Evolutionary conservation across 2,888 invertebrate species (phyloP), one percentile per base, ranked within the genome.

Genomic region (Trissonchulus latispiculum): DNA sequence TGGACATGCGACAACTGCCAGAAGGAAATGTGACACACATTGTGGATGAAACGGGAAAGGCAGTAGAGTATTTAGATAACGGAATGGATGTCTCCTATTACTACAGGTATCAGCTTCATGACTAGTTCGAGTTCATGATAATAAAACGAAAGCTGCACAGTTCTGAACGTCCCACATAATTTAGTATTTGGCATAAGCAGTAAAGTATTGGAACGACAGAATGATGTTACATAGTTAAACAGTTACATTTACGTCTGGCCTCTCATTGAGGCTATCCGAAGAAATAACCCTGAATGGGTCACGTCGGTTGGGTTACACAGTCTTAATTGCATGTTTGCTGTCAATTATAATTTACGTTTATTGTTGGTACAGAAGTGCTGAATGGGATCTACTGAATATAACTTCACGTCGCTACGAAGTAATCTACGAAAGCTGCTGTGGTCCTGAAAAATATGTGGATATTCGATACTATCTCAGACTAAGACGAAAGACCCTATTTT

Each of bases 331-430:
- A n/a, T n/a, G n/a, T n/a, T n/a, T n/a, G n/a, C n/a, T n/a, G n/a
- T n/a, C n/a, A n/a, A n/a, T n/a, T n/a, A n/a, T n/a, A n/a, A n/a
- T n/a, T n/a, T n/a, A n/a, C n/a, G n/a, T n/a, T n/a, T n/a, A n/a
- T n/a, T n/a, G n/a, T n/a, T n/a, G n/a, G n/a, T n/a, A n/a, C 70
- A 81, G 81, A 72, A 82, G 81, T 15, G 82, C 82, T 0, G 82
- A 82, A 73, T 82, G 82, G 82, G 82, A 82, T 71, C 76, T 82
- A 1, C 72, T 82, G 33, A 78, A 79, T 0, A 72, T 82, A 33
- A 80, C 79, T 1, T 78, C 81, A 23, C 78, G 78, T 31, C 75
- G 81, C 2, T 81, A 82, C 69, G 79, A 80, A 1, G 80, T 23
- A 15, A 48, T 71, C 70, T 82, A 82, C 75, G 78, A 80, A 2